Base-by-base conservation (phyloP, 2,888 invertebrate species). In the Himalopsyche japonica region DNA sequence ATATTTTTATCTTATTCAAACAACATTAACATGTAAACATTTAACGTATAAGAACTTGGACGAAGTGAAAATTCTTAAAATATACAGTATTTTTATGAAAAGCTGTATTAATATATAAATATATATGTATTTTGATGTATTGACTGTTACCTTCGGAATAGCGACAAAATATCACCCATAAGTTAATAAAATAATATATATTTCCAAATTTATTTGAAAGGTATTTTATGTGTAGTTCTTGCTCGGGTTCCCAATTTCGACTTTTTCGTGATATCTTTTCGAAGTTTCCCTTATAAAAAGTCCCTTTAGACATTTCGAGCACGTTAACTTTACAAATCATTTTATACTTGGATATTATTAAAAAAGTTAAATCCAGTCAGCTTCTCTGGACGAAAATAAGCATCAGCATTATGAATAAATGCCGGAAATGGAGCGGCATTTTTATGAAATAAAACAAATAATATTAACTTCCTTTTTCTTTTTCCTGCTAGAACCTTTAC, bases 241-340 rank as follows among this genome's bases (percentile, higher is more conserved):
- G 48, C 79, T 30, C 47, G 20, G 48, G 79, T 18, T 43, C 37
- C 81, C 70, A 57, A 81, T 81, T 81, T 79, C 48, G 79, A 48
- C 37, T 79, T 30, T 70, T 70, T 70, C 70, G 15, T 70, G 70
- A 70, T 70, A 43, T 79, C 30, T 79, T 7, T 79, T 48, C 43
- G 47, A 79, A 79, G 43, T 79, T 79, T 79, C 48, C 48, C 1
- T 79, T 30, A 79, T 79, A 48, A 79, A 79, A 77, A 64, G 32
- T 77, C 49, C 49, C 57, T 48, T 79, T 80, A 64, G 79, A 83
- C 79, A 83, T 83, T 79, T 83, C 57, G 70, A 83, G 79, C 81
- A 81, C 81, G 82, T 70, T 80, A 85, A 85, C 82, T 85, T 85
- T 79, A 82, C 85, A 85, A 85, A 85, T 85, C 85, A 85, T 85